Percentiles rank a stretch among this genome's conserved stretches.
phyloP scores from a whole-genome alignment of 2,797 vertebrate genomes.

The Clarias pachynema region DNA sequence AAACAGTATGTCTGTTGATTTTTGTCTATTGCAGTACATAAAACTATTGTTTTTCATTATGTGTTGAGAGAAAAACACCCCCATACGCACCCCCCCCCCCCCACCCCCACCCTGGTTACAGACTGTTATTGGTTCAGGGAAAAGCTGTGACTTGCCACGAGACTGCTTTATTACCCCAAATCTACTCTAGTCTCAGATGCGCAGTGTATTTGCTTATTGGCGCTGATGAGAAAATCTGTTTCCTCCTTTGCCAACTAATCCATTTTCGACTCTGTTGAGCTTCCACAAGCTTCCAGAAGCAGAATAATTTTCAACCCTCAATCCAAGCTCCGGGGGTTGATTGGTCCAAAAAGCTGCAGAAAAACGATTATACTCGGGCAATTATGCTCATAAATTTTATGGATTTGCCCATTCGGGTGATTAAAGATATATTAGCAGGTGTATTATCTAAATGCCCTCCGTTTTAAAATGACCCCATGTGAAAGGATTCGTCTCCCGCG shows the following conservation, averaged over 20 bases:
- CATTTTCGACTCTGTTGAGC: slow-evolving; percentile 37
- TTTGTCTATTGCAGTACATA: no score
- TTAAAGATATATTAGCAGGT: slow-evolving; percentile 27
- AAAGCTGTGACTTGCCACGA: slow-evolving; percentile 17
- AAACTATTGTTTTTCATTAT: background rate
- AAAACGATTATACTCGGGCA: background rate
- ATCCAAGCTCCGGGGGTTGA: background rate
- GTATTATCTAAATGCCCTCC: background rate
- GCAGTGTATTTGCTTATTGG: slow-evolving; percentile 34
- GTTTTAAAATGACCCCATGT: background rate
- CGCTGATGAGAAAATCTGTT: slow-evolving; percentile 40
- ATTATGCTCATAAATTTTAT: slow-evolving; percentile 20
- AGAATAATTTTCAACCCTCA: background rate
- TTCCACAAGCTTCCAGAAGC: slow-evolving; percentile 15
- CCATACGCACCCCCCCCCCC: no score
- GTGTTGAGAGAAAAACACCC: background rate
- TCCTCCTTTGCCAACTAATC: slow-evolving; percentile 43
- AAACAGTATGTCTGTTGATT: background rate
- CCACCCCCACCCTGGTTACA: background rate
- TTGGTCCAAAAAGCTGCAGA: slow-evolving; percentile 10
- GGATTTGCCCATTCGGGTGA: slow-evolving; percentile 21
- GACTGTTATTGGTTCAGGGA: slow-evolving; percentile 6
- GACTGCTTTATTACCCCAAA: slow-evolving; percentile 41
- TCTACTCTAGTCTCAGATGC: slow-evolving; percentile 22
- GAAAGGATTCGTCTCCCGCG: background rate